Percentiles rank a stretch among this genome's conserved stretches.
Conservation (phyloP, 2,888 invertebrate genomes). For the Linnaemya tessellans region DNA sequence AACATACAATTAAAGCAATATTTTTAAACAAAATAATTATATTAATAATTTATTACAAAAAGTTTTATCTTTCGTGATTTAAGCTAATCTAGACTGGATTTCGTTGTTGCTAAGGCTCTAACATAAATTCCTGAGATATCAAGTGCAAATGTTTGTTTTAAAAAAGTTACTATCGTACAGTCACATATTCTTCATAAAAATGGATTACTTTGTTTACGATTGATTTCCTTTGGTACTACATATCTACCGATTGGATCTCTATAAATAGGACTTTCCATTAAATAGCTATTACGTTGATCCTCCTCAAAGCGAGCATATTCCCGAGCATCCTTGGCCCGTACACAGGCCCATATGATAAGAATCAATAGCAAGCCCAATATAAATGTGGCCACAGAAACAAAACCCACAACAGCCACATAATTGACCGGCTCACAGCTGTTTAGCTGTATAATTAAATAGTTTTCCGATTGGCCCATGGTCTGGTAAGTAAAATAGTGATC, state of each 20-base stretch:
- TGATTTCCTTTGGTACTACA: conserved; percentile 84
- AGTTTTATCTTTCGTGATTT: too few relatives aligned
- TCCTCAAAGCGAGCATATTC: conserved; percentile 85
- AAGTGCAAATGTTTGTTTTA: too few relatives aligned
- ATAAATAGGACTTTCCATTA: conserved; percentile 86
- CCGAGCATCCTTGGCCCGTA: conserved; percentile 84
- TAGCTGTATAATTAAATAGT: conserved; percentile 77
- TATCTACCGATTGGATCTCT: conserved; percentile 86
- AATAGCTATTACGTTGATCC: conserved; percentile 75
- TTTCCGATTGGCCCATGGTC: conserved; percentile 74
- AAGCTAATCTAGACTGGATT: too few relatives aligned
- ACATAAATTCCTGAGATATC: too few relatives aligned
- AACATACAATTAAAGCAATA: too few relatives aligned
- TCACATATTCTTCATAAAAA: conserved; percentile 52
- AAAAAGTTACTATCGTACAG: too few relatives aligned
- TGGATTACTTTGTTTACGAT: conserved; percentile 71
- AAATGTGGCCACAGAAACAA: conserved; percentile 84
- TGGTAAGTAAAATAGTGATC: conserved; percentile 80
- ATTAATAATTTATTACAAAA: too few relatives aligned
- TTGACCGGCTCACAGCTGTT: conserved; percentile 77
- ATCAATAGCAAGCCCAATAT: conserved; percentile 84
- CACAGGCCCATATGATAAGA: conserved; percentile 82
- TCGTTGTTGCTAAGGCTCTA: too few relatives aligned
- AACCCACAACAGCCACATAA: conserved; percentile 75
- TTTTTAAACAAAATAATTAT: too few relatives aligned